Conservation (phyloP, 2,797 vertebrate genomes). For the Vireo griseus region DNA sequence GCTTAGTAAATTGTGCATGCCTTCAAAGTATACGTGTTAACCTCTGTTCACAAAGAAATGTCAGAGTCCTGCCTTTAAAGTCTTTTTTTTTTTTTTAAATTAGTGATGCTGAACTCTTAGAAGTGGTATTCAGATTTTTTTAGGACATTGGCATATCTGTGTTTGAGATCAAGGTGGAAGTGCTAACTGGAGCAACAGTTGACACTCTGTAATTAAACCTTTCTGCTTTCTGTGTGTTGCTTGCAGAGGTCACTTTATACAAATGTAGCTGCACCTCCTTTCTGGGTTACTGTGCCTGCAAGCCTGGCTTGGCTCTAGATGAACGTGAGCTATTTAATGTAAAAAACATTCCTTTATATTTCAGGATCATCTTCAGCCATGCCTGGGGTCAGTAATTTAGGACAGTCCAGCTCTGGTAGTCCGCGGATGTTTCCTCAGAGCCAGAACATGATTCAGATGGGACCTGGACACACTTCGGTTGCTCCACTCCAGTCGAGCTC, state of each 20-base stretch:
- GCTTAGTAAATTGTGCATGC: neutral
- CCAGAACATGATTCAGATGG: conserved; percentile 88
- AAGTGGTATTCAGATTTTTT: neutral
- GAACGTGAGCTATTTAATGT: neutral
- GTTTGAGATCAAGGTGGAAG: neutral
- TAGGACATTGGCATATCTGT: neutral
- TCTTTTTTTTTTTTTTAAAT: neutral
- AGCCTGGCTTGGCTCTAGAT: neutral
- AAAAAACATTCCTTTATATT: conserved; percentile 27
- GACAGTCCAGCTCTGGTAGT: conserved; percentile 78
- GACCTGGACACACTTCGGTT: conserved; percentile 77
- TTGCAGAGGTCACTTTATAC: neutral
- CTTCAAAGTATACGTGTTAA: neutral
- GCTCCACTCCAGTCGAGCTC: conserved; percentile 74
- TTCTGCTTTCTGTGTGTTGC: neutral
- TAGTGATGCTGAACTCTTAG: neutral
- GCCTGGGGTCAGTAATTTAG: conserved; percentile 80
- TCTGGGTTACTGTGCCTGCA: neutral
- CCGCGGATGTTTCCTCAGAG: conserved; percentile 89
- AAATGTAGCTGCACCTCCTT: neutral
- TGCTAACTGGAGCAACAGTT: neutral
- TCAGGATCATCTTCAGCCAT: conserved; percentile 85
- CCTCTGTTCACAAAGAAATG: neutral
- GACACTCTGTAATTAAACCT: neutral
- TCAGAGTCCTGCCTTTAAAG: neutral